These are phyloP conservation scores for Hyposoter didymator DNA, from an alignment of 2,888 invertebrate genomes.

Conservation along the genomic window DNA sequence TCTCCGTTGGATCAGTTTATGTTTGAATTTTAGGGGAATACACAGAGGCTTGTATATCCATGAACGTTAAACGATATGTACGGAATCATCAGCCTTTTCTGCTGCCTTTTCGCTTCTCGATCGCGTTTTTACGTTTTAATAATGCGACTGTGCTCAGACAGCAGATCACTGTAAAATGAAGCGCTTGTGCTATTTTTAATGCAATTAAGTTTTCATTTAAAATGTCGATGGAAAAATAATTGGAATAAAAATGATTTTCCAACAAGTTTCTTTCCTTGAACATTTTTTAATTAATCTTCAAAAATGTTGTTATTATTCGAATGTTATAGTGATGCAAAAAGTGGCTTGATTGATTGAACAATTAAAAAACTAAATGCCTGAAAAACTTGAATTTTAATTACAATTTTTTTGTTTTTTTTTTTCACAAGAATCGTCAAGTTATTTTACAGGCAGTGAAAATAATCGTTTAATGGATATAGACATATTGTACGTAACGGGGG, in stretches of 20 bases:
- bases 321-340: not conserved
- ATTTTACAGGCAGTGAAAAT: not conserved
- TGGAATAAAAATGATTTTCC: too few species aligned
- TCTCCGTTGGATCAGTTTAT: conserved; percentile 35
- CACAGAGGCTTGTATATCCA: conserved; percentile 27
- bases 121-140: conserved; percentile 1
- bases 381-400: not conserved
- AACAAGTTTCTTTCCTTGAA: too few species aligned
- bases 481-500: conserved; percentile 12
- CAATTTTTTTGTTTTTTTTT: not conserved
- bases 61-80: conserved; percentile 10
- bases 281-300: too few species aligned
- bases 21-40: conserved; percentile 34
- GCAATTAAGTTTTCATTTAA: too few species aligned
- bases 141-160: not conserved
- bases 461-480: not conserved
- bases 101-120: conserved; percentile 42
- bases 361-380: not conserved
- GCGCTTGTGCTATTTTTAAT: not conserved
- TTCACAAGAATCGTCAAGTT: not conserved
- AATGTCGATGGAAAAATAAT: too few species aligned
- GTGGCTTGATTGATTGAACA: not conserved
- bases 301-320: too few species aligned
- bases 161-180: not conserved
- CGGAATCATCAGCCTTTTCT: conserved; percentile 38